These are phyloP conservation scores for Melanogrammus aeglefinus DNA, from an alignment of 2,797 vertebrate genomes.

Conservation along the genomic window DNA sequence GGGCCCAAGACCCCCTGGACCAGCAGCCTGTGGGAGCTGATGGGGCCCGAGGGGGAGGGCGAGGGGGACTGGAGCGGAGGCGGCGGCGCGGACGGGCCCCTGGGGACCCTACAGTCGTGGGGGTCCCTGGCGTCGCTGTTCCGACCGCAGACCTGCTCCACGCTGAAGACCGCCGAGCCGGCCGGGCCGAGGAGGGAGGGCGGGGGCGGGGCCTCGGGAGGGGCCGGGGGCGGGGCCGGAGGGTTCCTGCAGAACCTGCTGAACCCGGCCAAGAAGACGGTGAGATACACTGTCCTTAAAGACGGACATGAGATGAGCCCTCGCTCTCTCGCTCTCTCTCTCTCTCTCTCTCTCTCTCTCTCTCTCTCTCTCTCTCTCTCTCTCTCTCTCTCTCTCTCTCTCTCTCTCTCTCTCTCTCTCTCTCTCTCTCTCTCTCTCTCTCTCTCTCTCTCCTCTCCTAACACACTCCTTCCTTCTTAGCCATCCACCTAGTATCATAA, in stretches of 20 bases:
- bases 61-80: slow-evolving; percentile 67
- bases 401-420: no score
- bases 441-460: neutral
- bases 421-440: no score
- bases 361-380: no score
- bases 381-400: no score
- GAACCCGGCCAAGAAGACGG: slow-evolving; percentile 76
- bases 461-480: no score
- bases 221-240: slow-evolving; percentile 30
- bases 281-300: slow-evolving; percentile 47
- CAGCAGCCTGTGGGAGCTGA: slow-evolving; percentile 73
- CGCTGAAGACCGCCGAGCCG: slow-evolving; percentile 76
- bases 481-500: no score
- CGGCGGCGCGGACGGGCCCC: slow-evolving; percentile 55
- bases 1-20: slow-evolving; percentile 67
- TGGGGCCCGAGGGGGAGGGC: slow-evolving; percentile 66
- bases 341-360: no score
- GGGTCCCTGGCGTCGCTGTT: slow-evolving; percentile 79
- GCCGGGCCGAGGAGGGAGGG: slow-evolving; percentile 71
- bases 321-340: no score
- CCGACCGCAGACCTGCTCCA: slow-evolving; percentile 78
- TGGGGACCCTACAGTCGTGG: slow-evolving; percentile 78
- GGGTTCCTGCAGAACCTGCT: slow-evolving; percentile 78
- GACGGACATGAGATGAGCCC: no score
- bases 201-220: slow-evolving; percentile 25